Conservation (phyloP, 2,113 vertebrate species). For the Nannobrachium achirus region DNA sequence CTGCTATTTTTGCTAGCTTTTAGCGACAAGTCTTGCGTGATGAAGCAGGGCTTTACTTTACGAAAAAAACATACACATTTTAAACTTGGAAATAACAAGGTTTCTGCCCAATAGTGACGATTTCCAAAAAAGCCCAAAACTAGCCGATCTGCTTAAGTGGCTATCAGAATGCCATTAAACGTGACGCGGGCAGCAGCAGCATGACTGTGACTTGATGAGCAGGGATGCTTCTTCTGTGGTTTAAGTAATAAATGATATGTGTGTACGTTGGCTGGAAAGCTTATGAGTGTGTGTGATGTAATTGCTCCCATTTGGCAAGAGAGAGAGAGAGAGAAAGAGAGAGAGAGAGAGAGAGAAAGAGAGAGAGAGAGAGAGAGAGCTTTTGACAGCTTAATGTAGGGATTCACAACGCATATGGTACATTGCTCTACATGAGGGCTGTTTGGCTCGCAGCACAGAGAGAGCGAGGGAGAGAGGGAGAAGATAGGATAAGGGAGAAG, state of each 20-base stretch:
- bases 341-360: slow-evolving; percentile 49
- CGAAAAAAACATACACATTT: too few relatives aligned
- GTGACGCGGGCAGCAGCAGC: slow-evolving; percentile 5
- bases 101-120: too few relatives aligned
- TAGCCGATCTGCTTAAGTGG: too few relatives aligned
- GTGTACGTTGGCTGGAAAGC: slow-evolving; percentile 68
- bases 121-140: too few relatives aligned
- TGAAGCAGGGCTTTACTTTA: too few relatives aligned
- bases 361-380: slow-evolving; percentile 47
- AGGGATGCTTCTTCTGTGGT: slow-evolving; percentile 62
- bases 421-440: slow-evolving; percentile 50
- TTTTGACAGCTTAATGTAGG: slow-evolving; percentile 70
- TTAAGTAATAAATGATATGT: slow-evolving; percentile 66
- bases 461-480: neutral
- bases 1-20: too few relatives aligned
- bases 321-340: slow-evolving; percentile 43
- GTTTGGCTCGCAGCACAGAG: slow-evolving; percentile 45
- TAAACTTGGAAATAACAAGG: too few relatives aligned
- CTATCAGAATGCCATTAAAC: too few relatives aligned
- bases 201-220: slow-evolving; percentile 44
- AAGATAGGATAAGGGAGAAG: too few relatives aligned
- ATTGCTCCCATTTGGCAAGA: slow-evolving; percentile 74
- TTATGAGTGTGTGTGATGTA: slow-evolving; percentile 73
- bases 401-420: slow-evolving; percentile 47
- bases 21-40: too few relatives aligned